Percentiles rank a stretch among this genome's conserved stretches.
phyloP scores from a whole-genome alignment of 1,140 invertebrate species.

The Ctenoplectra terminalis region DNA sequence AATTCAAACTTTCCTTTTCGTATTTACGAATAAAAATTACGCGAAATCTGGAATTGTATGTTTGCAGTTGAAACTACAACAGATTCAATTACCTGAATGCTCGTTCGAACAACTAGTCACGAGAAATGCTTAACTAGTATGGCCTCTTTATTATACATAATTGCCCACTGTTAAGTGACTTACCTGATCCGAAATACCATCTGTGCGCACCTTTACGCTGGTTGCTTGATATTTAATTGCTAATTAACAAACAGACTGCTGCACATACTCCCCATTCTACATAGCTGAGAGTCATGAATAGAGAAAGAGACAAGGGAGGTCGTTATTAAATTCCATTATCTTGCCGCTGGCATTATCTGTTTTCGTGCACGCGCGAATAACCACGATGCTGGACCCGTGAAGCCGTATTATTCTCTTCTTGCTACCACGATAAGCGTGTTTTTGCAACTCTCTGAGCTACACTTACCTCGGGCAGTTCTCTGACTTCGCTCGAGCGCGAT shows the following conservation, averaged over 20 bases:
- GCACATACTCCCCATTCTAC: constrained; percentile 17
- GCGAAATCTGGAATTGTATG: no score
- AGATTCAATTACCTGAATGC: neutral
- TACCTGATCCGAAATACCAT: constrained; percentile 70
- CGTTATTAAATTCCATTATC: constrained; percentile 69
- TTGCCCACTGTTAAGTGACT: constrained; percentile 63
- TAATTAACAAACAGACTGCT: constrained; percentile 67
- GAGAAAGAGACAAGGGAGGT: constrained; percentile 26
- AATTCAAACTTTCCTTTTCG: no score
- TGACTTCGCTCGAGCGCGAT: neutral
- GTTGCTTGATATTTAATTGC: constrained; percentile 73
- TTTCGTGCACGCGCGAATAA: constrained; percentile 59
- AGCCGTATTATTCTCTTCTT: constrained; percentile 44
- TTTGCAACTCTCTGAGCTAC: constrained; percentile 34
- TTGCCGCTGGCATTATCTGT: constrained; percentile 52
- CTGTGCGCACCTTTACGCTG: constrained; percentile 60
- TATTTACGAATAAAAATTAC: no score
- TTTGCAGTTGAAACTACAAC: no score
- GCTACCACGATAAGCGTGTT: constrained; percentile 45
- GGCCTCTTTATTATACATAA: constrained; percentile 70
- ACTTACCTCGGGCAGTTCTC: neutral
- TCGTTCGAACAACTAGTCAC: neutral
- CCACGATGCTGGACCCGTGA: constrained; percentile 23
- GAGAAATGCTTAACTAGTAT: constrained; percentile 40
- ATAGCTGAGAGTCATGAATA: constrained; percentile 1